phyloP scores from a whole-genome alignment of 2,797 vertebrate species.

The Taenioides sp. region DNA sequence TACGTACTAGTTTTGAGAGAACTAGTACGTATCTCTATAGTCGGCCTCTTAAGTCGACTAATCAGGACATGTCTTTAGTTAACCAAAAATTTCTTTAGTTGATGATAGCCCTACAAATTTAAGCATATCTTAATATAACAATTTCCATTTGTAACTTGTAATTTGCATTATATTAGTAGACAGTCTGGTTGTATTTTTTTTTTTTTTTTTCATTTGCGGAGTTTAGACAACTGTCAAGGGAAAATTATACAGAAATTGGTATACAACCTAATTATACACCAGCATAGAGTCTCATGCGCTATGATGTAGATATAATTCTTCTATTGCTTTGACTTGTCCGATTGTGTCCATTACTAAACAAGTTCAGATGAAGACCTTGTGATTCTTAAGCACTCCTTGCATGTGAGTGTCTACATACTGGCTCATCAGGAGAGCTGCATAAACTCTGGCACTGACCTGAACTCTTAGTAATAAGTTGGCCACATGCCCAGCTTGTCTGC shows the following conservation, averaged over 20 bases:
- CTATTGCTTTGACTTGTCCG: constrained; percentile 36
- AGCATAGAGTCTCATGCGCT: background rate
- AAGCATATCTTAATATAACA: background rate
- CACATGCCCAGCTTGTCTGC: constrained; percentile 60
- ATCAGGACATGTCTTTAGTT: too few species aligned
- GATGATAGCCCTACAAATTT: too few species aligned
- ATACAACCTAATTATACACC: background rate
- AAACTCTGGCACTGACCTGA: constrained; percentile 69
- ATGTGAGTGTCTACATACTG: constrained; percentile 51
- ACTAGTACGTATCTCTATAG: too few species aligned
- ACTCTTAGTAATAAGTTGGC: constrained; percentile 69
- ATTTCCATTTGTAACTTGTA: background rate
- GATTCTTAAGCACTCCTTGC: constrained; percentile 55
- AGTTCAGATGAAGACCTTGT: background rate
- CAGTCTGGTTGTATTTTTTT: background rate
- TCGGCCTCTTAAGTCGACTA: too few species aligned
- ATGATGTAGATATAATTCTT: background rate
- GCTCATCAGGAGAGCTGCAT: constrained; percentile 56
- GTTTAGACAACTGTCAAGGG: background rate
- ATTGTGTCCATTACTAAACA: background rate
- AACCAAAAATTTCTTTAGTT: too few species aligned
- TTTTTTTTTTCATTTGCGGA: background rate
- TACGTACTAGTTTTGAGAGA: too few species aligned
- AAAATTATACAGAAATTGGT: background rate
- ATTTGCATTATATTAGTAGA: background rate